Conservation (phyloP, 1,140 invertebrate species). For the Polypedilum vanderplanki region DNA sequence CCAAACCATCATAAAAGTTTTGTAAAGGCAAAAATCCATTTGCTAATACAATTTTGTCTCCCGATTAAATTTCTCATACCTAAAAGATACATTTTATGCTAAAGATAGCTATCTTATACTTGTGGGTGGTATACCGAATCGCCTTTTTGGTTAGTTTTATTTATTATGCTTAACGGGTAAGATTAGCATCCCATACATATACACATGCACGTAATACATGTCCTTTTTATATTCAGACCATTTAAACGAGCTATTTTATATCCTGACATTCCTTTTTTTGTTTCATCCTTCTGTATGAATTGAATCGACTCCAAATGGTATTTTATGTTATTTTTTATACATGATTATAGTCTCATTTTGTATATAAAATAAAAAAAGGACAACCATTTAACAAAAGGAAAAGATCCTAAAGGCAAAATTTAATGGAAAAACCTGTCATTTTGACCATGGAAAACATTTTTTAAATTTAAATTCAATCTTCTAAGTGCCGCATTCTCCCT, state of each 20-base stretch:
- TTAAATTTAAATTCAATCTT: no score
- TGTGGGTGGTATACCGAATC: background rate
- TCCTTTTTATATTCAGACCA: conserved; percentile 22
- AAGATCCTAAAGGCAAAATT: no score
- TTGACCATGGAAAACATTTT: no score
- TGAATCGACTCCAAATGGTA: conserved; percentile 25
- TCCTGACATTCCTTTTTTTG: conserved; percentile 20
- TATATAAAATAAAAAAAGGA: conserved; percentile 20
- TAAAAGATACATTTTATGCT: background rate
- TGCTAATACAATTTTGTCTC: conserved; percentile 25
- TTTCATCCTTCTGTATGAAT: conserved; percentile 5
- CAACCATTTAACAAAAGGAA: conserved; percentile 25
- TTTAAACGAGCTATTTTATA: conserved; percentile 27
- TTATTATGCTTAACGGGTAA: conserved; percentile 24
- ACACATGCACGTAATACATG: background rate
- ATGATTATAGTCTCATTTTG: conserved; percentile 14
- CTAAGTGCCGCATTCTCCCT: no score
- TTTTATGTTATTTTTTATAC: conserved; percentile 28
- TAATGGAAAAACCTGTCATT: no score
- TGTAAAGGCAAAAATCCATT: conserved; percentile 17
- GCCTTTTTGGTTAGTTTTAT: conserved; percentile 22
- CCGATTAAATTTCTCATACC: conserved; percentile 15
- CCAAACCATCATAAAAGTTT: background rate
- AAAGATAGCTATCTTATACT: background rate
- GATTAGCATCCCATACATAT: background rate